These are phyloP conservation scores for Carollia perspicillata DNA, from an alignment of 2,113 vertebrate species.

Conservation along the genomic window DNA sequence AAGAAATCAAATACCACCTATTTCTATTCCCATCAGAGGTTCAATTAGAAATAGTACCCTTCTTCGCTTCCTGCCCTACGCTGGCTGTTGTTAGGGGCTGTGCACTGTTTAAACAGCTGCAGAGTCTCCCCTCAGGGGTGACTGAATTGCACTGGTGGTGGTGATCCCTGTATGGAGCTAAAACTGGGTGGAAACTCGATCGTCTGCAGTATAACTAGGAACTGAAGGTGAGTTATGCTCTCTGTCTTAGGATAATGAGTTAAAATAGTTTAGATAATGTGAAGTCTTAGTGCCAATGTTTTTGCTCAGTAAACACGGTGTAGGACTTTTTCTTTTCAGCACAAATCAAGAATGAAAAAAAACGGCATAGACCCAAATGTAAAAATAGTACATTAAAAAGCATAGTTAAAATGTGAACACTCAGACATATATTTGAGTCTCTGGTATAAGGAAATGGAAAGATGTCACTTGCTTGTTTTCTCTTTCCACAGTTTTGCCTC, in stretches of 20 bases:
- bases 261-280: not conserved
- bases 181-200: slow-evolving; percentile 55
- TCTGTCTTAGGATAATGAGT: not conserved
- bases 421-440: not conserved
- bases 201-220: slow-evolving; percentile 46
- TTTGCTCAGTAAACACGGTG: not conserved
- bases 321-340: not conserved
- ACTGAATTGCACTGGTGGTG: slow-evolving; percentile 20
- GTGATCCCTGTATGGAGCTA: slow-evolving; percentile 41
- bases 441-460: not conserved
- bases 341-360: not conserved
- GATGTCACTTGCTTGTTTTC: not conserved
- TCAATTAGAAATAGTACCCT: slow-evolving; percentile 59
- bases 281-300: not conserved
- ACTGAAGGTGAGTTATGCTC: not conserved
- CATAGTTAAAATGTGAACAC: not conserved
- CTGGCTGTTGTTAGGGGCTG: not conserved
- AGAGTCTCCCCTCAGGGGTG: slow-evolving; percentile 43
- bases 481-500: not conserved
- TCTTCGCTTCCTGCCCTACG: slow-evolving; percentile 37
- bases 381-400: not conserved
- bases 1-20: slow-evolving; percentile 54
- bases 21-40: slow-evolving; percentile 52
- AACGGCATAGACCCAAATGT: not conserved
- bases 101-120: slow-evolving; percentile 73